A percentile compares a stretch with the other conserved stretches of the same genome.
Conservation (phyloP, 2,888 invertebrate species). For the Lysandra bellargus region DNA sequence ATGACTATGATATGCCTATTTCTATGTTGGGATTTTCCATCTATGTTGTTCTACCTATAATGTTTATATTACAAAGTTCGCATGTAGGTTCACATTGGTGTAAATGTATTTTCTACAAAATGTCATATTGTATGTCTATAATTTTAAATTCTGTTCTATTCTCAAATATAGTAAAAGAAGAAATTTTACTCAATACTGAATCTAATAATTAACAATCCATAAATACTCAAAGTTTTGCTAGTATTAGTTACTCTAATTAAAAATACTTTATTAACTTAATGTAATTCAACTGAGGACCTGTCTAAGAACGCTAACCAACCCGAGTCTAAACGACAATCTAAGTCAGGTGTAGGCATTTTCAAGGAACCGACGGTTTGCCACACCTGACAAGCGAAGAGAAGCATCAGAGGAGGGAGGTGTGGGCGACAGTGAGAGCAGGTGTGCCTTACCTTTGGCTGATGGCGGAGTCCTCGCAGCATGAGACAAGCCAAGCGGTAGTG, state of each 20-base stretch:
- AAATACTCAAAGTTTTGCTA: background rate
- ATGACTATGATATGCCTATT: background rate
- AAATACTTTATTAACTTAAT: background rate
- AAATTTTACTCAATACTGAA: background rate
- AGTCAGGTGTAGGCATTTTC: background rate
- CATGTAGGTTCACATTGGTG: background rate
- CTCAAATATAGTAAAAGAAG: background rate
- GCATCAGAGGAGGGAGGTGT: constrained; percentile 43
- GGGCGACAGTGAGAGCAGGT: constrained; percentile 52
- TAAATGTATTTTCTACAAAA: background rate
- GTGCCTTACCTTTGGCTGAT: constrained; percentile 57
- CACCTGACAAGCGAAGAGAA: constrained; percentile 32
- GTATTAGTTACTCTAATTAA: background rate
- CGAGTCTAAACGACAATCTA: background rate
- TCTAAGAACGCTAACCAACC: background rate
- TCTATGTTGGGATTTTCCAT: background rate
- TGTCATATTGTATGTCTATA: background rate
- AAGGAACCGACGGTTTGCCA: background rate
- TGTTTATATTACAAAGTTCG: background rate
- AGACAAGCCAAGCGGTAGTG: constrained; percentile 66
- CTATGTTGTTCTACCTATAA: background rate
- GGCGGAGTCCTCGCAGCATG: constrained; percentile 55
- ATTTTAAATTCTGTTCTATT: background rate
- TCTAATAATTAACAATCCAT: background rate
- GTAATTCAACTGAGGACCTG: background rate